These are phyloP conservation scores for cattle (Bos taurus) DNA, from an alignment of 2,113 vertebrate species.

Conservation along the genomic window ARS-UCD2.0 NC_037330.1:92712001-92712500, in stretches of 20 bases:
- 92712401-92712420: neutral
- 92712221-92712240: neutral
- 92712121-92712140: neutral
- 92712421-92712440: neutral
- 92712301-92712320: neutral
- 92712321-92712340: neutral
- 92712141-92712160: fast-evolving
- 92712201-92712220: neutral
- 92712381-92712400: neutral
- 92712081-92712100: neutral
- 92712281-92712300: neutral
- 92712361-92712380: neutral
- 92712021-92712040: neutral
- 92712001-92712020: neutral
- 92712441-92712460: neutral
- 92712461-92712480: neutral
- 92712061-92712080: neutral
- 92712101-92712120: neutral
- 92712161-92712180: fast-evolving
- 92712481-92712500: neutral
- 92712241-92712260: neutral
- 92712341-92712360: neutral
- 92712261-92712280: neutral
- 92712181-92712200: neutral
- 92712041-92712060: neutral